Base-by-base conservation (phyloP, 2,888 invertebrate species). In the Coelogynopora nodosa region DNA sequence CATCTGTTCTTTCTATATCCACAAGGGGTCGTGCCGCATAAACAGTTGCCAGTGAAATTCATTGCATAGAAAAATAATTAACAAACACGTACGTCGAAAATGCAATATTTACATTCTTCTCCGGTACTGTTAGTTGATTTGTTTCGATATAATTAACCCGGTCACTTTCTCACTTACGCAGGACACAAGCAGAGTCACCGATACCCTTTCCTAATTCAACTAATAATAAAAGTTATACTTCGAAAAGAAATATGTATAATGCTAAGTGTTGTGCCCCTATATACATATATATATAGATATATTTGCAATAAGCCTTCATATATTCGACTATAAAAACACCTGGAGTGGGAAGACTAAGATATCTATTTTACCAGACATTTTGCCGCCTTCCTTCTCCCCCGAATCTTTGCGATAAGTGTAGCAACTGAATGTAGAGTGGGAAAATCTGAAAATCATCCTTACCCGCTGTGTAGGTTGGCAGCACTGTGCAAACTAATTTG, bases 11-110 rank as follows among this genome's bases (percentile, higher is more conserved):
- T 74, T 26, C 23, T 23, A n/a, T n/a, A 74, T 74, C 74, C 74
- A 5, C 74, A 74, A 74, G 74, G 74, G 74, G 74, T 74, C 74
- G 74, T 74, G 74, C 74, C 5, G 74, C 5, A 74, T 5, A 74
- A 74, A 74, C 74, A 74, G 74, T 74, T 74, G 74, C 27, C 23
- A 26, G 23, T 13, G 27, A 26, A 74, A 74, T 74, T 74, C 74
- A 74, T 74, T 74, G 74, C 74, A 74, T 74, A 74, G 74, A 74
- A 74, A 74, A 74, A 74, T 74, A 74, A 74, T 74, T 74, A 74
- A 74, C 74, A n/a, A 74, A 74, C 74, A 74, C 74, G 5, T 26
- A 74, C 5, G 23, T 74, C 23, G 2, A 74, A 5, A 74, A 10
- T 74, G 10, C 23, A 74, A 74, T 74, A 74, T 74, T 74, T 74